Percentiles rank a stretch among this genome's conserved stretches.
Conservation (phyloP, 2,113 vertebrate species). For the Apistogramma diplotaenia region DNA sequence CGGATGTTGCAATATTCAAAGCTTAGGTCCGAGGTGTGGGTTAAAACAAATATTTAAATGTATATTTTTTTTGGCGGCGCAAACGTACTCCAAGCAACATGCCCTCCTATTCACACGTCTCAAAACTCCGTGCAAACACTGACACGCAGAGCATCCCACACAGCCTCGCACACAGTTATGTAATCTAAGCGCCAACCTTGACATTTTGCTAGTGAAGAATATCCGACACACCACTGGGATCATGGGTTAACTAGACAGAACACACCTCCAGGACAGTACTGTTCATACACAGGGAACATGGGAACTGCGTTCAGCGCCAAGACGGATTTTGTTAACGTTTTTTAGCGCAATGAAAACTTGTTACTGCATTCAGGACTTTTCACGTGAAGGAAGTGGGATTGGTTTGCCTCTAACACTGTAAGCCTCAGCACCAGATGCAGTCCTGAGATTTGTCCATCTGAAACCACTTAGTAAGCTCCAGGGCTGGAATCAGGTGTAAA, state of each 20-base stretch:
- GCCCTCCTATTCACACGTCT: constrained; percentile 30
- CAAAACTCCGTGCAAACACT: constrained; percentile 38
- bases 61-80: constrained; percentile 12
- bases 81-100: constrained; percentile 2
- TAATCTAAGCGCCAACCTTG: constrained; percentile 60
- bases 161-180: constrained; percentile 45
- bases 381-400: background rate
- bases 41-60: background rate
- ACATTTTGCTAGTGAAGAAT: constrained; percentile 54
- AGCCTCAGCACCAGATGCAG: background rate
- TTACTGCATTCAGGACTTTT: background rate
- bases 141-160: constrained; percentile 45
- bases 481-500: constrained; percentile 7
- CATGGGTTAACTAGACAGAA: constrained; percentile 42
- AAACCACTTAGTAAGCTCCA: constrained; percentile 21
- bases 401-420: background rate
- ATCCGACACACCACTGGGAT: constrained; percentile 33
- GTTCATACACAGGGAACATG: background rate
- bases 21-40: constrained; percentile 1
- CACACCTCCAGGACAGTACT: background rate
- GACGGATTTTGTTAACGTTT: background rate
- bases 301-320: background rate
- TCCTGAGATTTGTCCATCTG: constrained; percentile 36
- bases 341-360: background rate
- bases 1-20: constrained; percentile 3